Base-by-base conservation (phyloP, 2,797 vertebrate species). In the Acanthurus tractus region DNA sequence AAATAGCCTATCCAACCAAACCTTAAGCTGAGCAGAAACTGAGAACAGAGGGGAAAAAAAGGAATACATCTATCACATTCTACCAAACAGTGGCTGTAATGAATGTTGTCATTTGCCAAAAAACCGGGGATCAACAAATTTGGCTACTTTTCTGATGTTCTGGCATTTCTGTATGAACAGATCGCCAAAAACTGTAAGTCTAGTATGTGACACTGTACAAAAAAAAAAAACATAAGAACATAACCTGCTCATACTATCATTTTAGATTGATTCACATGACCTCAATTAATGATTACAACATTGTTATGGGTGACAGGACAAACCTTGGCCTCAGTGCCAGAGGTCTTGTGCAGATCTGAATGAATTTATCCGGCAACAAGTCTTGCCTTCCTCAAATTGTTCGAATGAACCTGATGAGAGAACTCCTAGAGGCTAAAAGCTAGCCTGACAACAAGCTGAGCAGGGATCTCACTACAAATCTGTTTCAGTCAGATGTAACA, bases 391-490 rank as follows among this genome's bases (percentile, higher is more conserved):
- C 4, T 6, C 3, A 46, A 44, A 29, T 70, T 40, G 54, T 46
- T 36, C 8, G 63, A 61, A 65, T 25, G 17, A 67, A 65, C 18
- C 34, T 22, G 15, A 15, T 15, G 59, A 48, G 53, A 46, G 15
- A 65, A 17, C 25, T 49, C 45, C 13, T 4, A 66, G 7, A 17
- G 45, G 46, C 50, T 36, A 13, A 34, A 34, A 20, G 38, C 18
- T 1, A 45, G 18, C 57, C 65, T 5, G 34, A 38, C 23, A 45
- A 48, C 23, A 63, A 22, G 23, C 23, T 14, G 38, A 63, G 53
- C 50, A 50, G 58, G 40, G 56, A 61, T 77, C 45, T 56, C 25
- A 44, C 44, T 36, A 63, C 44, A 17, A 48, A 23, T 49, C 36
- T 20, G 20, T 1, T 74, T 46, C 52, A 57, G 49, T 71, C 50